A percentile compares a stretch with the other conserved stretches of the same genome.
These are phyloP conservation scores for Cyprinodon variegatus DNA, from an alignment of 2,113 vertebrate species.

Conservation along the genomic window DNA sequence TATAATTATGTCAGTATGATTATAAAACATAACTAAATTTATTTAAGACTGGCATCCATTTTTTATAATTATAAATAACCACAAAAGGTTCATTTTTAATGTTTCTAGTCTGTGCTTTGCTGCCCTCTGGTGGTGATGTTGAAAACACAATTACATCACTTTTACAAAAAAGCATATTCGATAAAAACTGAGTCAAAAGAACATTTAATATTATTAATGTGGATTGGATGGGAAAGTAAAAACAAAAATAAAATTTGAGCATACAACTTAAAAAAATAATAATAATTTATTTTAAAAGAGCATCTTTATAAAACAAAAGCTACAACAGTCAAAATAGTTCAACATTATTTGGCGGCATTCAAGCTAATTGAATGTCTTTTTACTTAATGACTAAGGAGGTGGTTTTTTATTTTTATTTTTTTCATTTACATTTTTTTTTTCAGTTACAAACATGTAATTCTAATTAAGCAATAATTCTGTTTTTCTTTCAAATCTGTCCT, in stretches of 20 bases:
- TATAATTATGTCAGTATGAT: neutral
- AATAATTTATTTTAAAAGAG: neutral
- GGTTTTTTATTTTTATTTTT: neutral
- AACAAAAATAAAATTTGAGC: neutral
- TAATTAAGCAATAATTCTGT: neutral
- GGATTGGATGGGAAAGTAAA: neutral
- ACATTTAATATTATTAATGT: neutral
- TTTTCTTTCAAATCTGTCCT: neutral
- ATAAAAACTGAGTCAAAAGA: neutral
- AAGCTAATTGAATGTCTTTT: neutral
- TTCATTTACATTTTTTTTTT: neutral
- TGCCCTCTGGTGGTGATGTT: conserved; percentile 18
- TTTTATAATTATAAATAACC: neutral
- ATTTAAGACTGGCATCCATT: neutral
- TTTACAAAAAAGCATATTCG: neutral
- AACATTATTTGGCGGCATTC: neutral
- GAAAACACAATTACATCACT: conserved; percentile 22
- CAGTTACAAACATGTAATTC: neutral
- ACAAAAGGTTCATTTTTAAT: neutral
- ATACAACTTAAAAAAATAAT: neutral
- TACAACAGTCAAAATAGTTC: neutral
- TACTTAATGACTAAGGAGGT: neutral
- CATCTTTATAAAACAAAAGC: neutral
- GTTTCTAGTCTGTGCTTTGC: neutral
- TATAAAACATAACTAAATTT: neutral